A percentile compares a stretch with the other conserved stretches of the same genome.
Evolutionary conservation across 1,140 invertebrate species (phyloP).

Genomic region (Aphelenchoides fujianensis): DNA sequence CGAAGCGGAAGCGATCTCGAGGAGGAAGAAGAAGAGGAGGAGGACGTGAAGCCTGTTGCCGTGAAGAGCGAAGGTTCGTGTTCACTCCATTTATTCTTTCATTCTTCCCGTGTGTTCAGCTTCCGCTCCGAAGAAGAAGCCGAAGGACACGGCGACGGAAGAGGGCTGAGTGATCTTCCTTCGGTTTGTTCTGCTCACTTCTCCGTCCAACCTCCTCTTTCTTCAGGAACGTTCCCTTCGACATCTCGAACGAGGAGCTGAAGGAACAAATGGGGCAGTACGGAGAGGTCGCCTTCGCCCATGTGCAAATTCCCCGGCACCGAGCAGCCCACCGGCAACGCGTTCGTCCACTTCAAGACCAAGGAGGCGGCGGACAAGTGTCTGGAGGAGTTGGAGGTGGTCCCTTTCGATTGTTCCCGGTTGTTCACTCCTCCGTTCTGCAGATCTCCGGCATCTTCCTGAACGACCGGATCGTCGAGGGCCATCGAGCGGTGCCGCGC

Average conservation of each 20-base stretch:
- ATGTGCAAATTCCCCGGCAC: slow-evolving; percentile 47
- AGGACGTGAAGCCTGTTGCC: background rate
- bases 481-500: slow-evolving; percentile 46
- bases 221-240: slow-evolving; percentile 48
- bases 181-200: slow-evolving; percentile 27
- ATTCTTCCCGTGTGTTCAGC: slow-evolving; percentile 10
- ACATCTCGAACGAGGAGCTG: slow-evolving; percentile 34
- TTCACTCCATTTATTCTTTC: background rate
- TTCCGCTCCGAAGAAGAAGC: slow-evolving; percentile 34
- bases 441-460: slow-evolving; percentile 20
- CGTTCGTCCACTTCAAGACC: slow-evolving; percentile 47
- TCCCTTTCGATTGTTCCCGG: too few relatives aligned
- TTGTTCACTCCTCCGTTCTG: background rate
- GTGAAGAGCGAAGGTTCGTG: background rate
- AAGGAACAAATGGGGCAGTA: slow-evolving; percentile 44
- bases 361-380: slow-evolving; percentile 45
- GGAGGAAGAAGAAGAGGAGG: too few relatives aligned
- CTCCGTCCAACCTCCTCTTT: background rate
- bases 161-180: slow-evolving; percentile 48
- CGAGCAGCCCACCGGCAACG: slow-evolving; percentile 51
- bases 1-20: background rate
- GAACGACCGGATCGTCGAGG: slow-evolving; percentile 14
- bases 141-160: slow-evolving; percentile 27
- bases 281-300: slow-evolving; percentile 49
- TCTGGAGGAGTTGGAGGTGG: slow-evolving; percentile 39